These are phyloP conservation scores for Montipora capitata DNA, from an alignment of 92 coral and sea anemone species.

Conservation along the genomic window DNA sequence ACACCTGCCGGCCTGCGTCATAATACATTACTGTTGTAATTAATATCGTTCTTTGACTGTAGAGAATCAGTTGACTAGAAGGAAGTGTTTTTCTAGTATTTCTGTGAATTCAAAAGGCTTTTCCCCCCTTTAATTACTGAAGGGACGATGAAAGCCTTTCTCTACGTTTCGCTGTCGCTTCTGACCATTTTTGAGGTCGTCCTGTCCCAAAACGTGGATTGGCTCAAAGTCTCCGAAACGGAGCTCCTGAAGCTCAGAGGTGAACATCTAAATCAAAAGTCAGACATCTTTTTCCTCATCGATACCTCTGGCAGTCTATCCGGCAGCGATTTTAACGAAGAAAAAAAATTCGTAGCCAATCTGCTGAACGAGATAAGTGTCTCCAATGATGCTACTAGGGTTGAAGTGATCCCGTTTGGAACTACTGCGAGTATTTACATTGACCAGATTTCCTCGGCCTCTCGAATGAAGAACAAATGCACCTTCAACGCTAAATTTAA, in stretches of 20 bases:
- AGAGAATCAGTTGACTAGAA: background rate
- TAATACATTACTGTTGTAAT: background rate
- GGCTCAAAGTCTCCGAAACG: conserved; percentile 48
- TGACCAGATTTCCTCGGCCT: conserved; percentile 71
- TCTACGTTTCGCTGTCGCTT: background rate
- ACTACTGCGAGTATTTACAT: conserved; percentile 47
- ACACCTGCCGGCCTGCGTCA: background rate
- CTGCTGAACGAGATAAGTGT: conserved; percentile 80
- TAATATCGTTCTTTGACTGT: background rate
- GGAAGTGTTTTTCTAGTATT: background rate
- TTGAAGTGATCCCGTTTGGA: conserved; percentile 86
- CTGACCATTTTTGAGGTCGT: background rate
- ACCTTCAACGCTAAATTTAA: conserved; percentile 76
- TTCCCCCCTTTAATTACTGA: too few species aligned
- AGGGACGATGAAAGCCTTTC: background rate
- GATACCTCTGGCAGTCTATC: conserved; percentile 86
- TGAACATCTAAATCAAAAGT: conserved; percentile 52
- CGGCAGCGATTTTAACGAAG: conserved; percentile 52
- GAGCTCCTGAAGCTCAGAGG: conserved; percentile 67
- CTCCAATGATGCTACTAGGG: conserved; percentile 79
- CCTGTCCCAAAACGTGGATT: conserved; percentile 15
- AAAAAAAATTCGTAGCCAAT: conserved; percentile 77
- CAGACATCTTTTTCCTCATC: conserved; percentile 82
- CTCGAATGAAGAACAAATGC: conserved; percentile 68
- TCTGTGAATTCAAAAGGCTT: background rate